phyloP scores from a whole-genome alignment of 2,888 invertebrate species.

The Biston stratarius region DNA sequence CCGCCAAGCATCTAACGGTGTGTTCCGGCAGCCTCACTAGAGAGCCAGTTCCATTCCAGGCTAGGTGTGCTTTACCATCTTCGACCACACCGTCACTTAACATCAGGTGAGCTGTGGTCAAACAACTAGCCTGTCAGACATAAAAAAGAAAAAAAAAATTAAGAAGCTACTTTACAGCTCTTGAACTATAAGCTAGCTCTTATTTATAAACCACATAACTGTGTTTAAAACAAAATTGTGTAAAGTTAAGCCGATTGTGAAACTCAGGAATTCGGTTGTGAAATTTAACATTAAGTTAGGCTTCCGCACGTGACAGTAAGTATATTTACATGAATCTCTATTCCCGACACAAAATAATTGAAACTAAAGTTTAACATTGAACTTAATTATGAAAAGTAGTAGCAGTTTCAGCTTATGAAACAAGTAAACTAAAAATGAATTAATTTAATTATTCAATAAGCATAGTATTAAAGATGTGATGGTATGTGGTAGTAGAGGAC shows the following conservation, averaged over 20 bases:
- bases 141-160: background rate
- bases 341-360: background rate
- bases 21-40: too few relatives aligned
- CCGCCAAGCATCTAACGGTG: too few relatives aligned
- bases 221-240: slow-evolving; percentile 31
- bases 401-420: background rate
- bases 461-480: too few relatives aligned
- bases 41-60: too few relatives aligned
- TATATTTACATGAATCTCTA: background rate
- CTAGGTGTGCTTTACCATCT: too few relatives aligned
- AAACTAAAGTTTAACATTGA: background rate
- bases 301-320: background rate
- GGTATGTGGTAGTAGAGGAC: too few relatives aligned
- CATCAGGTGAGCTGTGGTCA: too few relatives aligned
- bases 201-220: slow-evolving; percentile 18
- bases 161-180: slow-evolving; percentile 1
- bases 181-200: slow-evolving; percentile 15
- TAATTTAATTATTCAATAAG: too few relatives aligned
- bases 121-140: too few relatives aligned
- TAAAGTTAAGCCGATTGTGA: slow-evolving; percentile 25
- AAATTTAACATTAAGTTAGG: slow-evolving; percentile 19
- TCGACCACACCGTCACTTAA: too few relatives aligned
- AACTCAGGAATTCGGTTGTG: slow-evolving; percentile 33
- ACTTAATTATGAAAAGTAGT: background rate
- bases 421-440: too few relatives aligned